phyloP scores from a whole-genome alignment of 1,140 invertebrate species.

The Pogonomyrmex barbatus region DNA sequence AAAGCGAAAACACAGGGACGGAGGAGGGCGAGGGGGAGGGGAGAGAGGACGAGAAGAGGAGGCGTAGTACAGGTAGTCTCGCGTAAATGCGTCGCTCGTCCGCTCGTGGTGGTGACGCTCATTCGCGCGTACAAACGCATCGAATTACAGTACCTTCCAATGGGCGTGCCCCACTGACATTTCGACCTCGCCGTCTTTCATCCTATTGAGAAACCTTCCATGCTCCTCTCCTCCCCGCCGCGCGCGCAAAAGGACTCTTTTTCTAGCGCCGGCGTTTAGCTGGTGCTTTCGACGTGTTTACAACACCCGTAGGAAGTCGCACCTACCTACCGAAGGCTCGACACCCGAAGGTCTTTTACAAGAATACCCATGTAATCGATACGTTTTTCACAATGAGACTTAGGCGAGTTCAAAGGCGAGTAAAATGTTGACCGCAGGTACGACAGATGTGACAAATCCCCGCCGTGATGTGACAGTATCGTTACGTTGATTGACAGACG shows the following conservation, averaged over 20 bases:
- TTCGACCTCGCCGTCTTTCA: conserved; percentile 73
- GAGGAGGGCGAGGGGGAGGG: background rate
- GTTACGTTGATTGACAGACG: conserved; percentile 17
- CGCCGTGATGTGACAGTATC: conserved; percentile 24
- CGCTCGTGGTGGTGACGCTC: conserved; percentile 12
- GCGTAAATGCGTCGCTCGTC: conserved; percentile 31
- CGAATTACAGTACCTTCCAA: conserved; percentile 72
- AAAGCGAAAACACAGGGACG: background rate
- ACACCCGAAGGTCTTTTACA: conserved; percentile 43
- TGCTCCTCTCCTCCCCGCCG: background rate
- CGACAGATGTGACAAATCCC: conserved; percentile 20
- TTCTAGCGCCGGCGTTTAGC: conserved; percentile 66
- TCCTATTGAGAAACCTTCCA: conserved; percentile 62
- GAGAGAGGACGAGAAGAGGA: too few species aligned
- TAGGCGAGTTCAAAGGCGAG: background rate
- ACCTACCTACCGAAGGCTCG: conserved; percentile 44
- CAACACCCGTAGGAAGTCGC: conserved; percentile 65
- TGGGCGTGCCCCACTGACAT: conserved; percentile 73
- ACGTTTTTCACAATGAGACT: conserved; percentile 58
- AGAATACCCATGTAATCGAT: conserved; percentile 56
- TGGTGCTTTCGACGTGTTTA: conserved; percentile 67
- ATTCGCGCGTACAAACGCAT: conserved; percentile 61
- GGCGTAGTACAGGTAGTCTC: background rate
- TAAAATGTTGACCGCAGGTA: conserved; percentile 1
- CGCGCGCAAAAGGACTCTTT: conserved; percentile 53